These are phyloP conservation scores for Willowsia nigromaculata DNA, from an alignment of 2,888 invertebrate species.

Conservation along the genomic window DNA sequence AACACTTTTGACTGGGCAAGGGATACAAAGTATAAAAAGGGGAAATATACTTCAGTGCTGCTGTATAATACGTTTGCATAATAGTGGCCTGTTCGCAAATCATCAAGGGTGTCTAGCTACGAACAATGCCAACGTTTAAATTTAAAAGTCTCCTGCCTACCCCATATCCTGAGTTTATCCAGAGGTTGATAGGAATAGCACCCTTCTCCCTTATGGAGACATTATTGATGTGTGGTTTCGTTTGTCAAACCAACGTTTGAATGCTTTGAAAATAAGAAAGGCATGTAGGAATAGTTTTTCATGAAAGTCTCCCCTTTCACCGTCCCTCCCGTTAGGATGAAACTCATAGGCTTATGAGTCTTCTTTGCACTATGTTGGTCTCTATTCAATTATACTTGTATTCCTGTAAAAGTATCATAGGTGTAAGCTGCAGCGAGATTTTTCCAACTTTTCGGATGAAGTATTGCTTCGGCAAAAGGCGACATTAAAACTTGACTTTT, in stretches of 20 bases:
- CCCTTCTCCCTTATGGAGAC: background rate
- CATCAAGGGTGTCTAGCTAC: conserved; percentile 47
- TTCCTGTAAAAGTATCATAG: background rate
- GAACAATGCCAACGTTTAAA: background rate
- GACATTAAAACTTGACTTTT: conserved; percentile 43
- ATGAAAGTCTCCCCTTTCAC: background rate
- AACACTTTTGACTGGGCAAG: background rate
- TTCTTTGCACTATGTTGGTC: background rate
- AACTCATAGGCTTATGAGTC: background rate
- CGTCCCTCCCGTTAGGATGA: background rate
- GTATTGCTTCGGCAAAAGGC: background rate
- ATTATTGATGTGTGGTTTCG: conserved; percentile 19
- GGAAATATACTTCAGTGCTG: background rate
- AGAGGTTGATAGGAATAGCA: background rate
- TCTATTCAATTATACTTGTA: background rate
- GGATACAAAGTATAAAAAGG: background rate
- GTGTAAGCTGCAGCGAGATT: background rate
- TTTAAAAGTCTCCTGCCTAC: background rate
- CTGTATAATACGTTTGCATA: background rate
- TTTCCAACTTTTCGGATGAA: background rate
- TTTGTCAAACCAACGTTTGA: conserved; percentile 1
- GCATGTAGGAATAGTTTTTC: background rate
- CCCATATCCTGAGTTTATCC: background rate
- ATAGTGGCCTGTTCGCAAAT: conserved; percentile 55
- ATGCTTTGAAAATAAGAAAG: conserved; percentile 36